These are phyloP conservation scores for human (Homo sapiens) DNA, from an alignment of 2,113 vertebrate genomes.

Conservation along the genomic window DNA sequence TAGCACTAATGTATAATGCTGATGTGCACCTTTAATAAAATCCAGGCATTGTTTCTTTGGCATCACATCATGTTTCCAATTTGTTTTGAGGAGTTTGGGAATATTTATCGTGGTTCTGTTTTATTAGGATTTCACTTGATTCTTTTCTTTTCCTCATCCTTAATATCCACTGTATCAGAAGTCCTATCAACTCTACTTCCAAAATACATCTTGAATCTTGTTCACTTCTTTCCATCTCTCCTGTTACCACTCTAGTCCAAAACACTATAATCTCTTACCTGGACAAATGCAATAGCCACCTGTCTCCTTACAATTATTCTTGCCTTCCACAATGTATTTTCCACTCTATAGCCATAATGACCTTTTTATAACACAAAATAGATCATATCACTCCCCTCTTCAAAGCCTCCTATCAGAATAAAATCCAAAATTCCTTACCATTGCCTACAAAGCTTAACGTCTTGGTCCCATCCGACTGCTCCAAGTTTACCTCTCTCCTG, in stretches of 20 bases:
- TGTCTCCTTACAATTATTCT: neutral
- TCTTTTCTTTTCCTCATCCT: slow-evolving; percentile 1
- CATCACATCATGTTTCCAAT: neutral
- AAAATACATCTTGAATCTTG: neutral
- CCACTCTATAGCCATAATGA: neutral
- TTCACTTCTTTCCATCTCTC: neutral
- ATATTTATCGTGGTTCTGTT: neutral
- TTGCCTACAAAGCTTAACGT: neutral
- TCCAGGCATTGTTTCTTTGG: neutral
- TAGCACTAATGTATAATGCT: slow-evolving; percentile 23
- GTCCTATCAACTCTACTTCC: neutral
- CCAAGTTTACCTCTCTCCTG: neutral
- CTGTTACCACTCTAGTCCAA: neutral
- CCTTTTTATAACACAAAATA: slow-evolving; percentile 12
- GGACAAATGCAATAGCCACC: neutral
- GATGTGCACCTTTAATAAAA: neutral
- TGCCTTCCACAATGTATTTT: neutral
- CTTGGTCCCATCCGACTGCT: neutral
- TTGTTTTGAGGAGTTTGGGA: neutral
- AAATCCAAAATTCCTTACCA: slow-evolving; percentile 8
- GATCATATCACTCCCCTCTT: neutral
- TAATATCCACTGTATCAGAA: neutral
- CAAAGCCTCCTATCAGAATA: slow-evolving; percentile 12
- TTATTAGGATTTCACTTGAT: neutral
- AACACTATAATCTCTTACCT: neutral